These are phyloP conservation scores for Trochalopteron elliotii DNA, from an alignment of 2,113 vertebrate genomes.

Conservation along the genomic window DNA sequence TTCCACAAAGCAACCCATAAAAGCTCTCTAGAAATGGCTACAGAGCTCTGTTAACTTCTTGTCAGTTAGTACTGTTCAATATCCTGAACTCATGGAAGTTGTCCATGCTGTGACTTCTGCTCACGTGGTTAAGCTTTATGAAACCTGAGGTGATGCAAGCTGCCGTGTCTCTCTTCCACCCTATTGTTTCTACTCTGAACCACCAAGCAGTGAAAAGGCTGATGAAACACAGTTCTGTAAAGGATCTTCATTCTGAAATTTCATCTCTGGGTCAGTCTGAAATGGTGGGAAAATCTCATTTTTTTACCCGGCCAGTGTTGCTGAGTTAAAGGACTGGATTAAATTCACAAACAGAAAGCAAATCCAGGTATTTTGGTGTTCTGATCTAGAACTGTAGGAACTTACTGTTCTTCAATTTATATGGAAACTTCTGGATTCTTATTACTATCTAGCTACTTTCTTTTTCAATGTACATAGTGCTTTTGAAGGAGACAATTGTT, in stretches of 20 bases:
- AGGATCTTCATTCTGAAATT: background rate
- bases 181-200: background rate
- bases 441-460: background rate
- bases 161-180: background rate
- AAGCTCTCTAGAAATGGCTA: background rate
- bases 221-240: background rate
- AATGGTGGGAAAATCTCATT: background rate
- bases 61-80: background rate
- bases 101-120: background rate
- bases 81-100: background rate
- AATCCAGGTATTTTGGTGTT: background rate
- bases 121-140: background rate
- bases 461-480: background rate
- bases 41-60: background rate
- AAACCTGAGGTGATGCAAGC: background rate
- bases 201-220: background rate
- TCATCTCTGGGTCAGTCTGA: background rate
- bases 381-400: background rate
- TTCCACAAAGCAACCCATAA: background rate
- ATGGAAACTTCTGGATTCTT: background rate
- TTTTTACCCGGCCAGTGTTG: background rate
- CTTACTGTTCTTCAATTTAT: background rate
- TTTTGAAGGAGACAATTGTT: background rate
- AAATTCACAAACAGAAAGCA: background rate
- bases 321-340: background rate